Conservation (phyloP, 2,797 vertebrate genomes). For the Xenentodon cancila region DNA sequence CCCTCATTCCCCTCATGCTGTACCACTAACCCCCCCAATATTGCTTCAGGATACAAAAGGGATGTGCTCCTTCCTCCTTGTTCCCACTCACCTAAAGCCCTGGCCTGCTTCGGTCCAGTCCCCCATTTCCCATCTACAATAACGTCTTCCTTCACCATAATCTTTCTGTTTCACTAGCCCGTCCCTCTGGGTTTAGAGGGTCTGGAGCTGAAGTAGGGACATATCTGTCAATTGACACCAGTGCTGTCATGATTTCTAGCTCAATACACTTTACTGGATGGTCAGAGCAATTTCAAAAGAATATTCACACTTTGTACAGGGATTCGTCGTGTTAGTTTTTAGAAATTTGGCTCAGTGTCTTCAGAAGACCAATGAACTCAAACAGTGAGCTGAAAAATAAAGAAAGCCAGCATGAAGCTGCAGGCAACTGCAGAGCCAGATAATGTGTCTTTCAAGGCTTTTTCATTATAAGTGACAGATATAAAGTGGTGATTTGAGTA, state of each 20-base stretch:
- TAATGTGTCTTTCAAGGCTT: neutral
- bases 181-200: conserved; percentile 79
- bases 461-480: neutral
- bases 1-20: conserved; percentile 75
- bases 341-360: neutral
- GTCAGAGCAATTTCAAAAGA: conserved; percentile 23
- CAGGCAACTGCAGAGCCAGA: neutral
- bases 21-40: conserved; percentile 70
- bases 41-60: conserved; percentile 67
- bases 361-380: neutral
- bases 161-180: conserved; percentile 85
- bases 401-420: neutral
- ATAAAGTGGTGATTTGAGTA: no score
- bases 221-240: conserved; percentile 76
- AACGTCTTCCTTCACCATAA: conserved; percentile 75
- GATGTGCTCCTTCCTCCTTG: conserved; percentile 36
- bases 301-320: conserved; percentile 16
- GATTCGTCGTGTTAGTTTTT: no score
- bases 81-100: conserved; percentile 63
- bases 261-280: conserved; percentile 46
- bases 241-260: conserved; percentile 71
- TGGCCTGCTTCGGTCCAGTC: conserved; percentile 63
- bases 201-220: conserved; percentile 75
- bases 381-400: conserved; percentile 12
- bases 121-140: conserved; percentile 76